Conservation (phyloP, 2,888 invertebrate genomes). For the Tetanocera ferruginea region DNA sequence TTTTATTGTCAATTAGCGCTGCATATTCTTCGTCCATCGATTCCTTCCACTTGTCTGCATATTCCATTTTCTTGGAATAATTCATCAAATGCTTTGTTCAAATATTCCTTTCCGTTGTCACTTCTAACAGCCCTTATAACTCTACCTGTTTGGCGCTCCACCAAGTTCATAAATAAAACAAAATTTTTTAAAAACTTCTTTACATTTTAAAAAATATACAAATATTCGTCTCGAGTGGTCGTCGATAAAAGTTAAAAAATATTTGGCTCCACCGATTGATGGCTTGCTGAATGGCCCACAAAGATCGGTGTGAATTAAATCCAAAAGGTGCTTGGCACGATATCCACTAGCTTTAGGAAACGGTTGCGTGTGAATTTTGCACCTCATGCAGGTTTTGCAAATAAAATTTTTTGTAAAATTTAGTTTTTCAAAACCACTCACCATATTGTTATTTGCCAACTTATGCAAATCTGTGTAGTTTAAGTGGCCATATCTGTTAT, state of each 20-base stretch:
- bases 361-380: neutral
- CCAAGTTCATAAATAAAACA: neutral
- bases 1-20: slow-evolving; percentile 43
- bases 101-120: slow-evolving; percentile 40
- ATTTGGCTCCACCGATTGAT: neutral
- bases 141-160: neutral
- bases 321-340: no score
- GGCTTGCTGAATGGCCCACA: slow-evolving; percentile 28
- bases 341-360: neutral
- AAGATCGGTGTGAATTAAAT: no score
- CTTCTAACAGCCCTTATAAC: slow-evolving; percentile 32
- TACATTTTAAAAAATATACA: no score
- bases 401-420: no score
- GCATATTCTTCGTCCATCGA: slow-evolving; percentile 45
- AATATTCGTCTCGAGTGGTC: neutral
- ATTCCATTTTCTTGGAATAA: no score
- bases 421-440: neutral
- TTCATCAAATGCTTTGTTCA: no score
- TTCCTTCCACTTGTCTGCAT: slow-evolving; percentile 43
- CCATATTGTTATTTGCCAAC: no score
- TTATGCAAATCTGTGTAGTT: neutral
- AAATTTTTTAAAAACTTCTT: no score
- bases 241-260: no score
- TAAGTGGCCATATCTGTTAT: slow-evolving; percentile 4
- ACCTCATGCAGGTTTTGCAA: neutral